Evolutionary conservation across 1,140 invertebrate genomes (phyloP), one percentile per base, ranked within the genome.

Genomic region (Tetramorium simillimum): DNA sequence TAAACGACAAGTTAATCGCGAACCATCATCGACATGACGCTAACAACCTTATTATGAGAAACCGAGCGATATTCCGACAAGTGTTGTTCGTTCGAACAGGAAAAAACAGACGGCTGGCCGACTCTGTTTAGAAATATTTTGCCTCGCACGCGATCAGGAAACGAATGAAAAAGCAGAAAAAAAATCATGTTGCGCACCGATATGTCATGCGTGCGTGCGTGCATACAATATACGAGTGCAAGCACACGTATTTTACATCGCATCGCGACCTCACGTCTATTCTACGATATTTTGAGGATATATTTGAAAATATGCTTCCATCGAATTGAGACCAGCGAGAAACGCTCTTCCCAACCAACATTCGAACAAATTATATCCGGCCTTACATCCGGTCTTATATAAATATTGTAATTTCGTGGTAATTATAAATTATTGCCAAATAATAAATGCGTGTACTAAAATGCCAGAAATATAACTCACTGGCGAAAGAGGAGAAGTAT

Each of bases 241-340:
- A 89, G 70, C 56, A 62, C 49, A 65, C 62, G 69, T 49, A 49
- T 86, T 88, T 88, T 85, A 58, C 81, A 78, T 85, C 78, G 88
- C 33, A 85, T 14, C 51, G 46, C 24, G 40, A 18, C 40, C 28
- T 33, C 49, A 51, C 75, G 40, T 70, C 33, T 33, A 33, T 33
- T 33, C 4, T 33, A 3, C 33, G 73, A 85, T 78, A 88, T 88
- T 78, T 73, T 77, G 46, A n/a, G 3, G 21, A 56, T 0, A 56
- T 0, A 18, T 12, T 0, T 16, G 62, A 33, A 69, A 80, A 56
- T 56, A 40, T 69, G 5, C 16, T 24, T 16, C n/a, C 5, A 7
- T 40, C n/a, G 9, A 33, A 28, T 51, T 53, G 9, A 58, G 1
- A 81, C 28, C n/a, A 18, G 33, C 46, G 33, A 40, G 3, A 51